Base-by-base conservation (phyloP, 1,140 invertebrate genomes). In the Chlorops oryzae region DNA sequence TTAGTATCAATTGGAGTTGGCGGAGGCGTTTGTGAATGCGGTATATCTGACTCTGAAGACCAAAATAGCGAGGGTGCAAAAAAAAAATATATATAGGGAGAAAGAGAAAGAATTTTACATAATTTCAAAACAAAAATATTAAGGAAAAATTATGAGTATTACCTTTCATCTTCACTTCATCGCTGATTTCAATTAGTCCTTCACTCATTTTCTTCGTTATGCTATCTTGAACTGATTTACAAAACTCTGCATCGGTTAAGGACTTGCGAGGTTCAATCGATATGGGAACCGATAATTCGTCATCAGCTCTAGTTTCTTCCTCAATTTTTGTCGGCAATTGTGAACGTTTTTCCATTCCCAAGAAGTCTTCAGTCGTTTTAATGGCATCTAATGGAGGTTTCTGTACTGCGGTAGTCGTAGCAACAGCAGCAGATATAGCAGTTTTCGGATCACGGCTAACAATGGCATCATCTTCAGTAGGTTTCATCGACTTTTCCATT, bases 161-260 rank as follows among this genome's bases (percentile, higher is more conserved):
- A 72, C 69, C 59, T 43, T 58, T 54, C 54, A 57, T 55, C 53
- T 57, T 62, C 56, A 71, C 61, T 54, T 70, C 65, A 57, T 72
- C 65, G 3, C 55, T 40, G 46, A 71, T 59, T 57, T 65, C 64
- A 55, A 65, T 68, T 45, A 69, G 57, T 13, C 63, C 69, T 52
- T 61, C 69, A 56, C 68, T 72, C 66, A 72, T 66, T 59, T 71
- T 71, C 48, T 70, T 72, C 13, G 64, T 66, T 18, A 72, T 71
- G n/a, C 61, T 70, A 5, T 67, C 69, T 39, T 67, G 58, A 23
- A 72, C 66, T 35, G 65, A 70, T 52, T 72, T 70, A 52, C 66
- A 72, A 52, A 72, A 72, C 37, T 72, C 69, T 1, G 64, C 69
- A 56, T 70, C 67, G 20, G 67, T 70, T 3, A 70, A 56, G 9